Percentiles rank a stretch among this genome's conserved stretches.
These are phyloP conservation scores for Papilio helenus DNA, from an alignment of 1,140 invertebrate genomes.

Conservation along the genomic window DNA sequence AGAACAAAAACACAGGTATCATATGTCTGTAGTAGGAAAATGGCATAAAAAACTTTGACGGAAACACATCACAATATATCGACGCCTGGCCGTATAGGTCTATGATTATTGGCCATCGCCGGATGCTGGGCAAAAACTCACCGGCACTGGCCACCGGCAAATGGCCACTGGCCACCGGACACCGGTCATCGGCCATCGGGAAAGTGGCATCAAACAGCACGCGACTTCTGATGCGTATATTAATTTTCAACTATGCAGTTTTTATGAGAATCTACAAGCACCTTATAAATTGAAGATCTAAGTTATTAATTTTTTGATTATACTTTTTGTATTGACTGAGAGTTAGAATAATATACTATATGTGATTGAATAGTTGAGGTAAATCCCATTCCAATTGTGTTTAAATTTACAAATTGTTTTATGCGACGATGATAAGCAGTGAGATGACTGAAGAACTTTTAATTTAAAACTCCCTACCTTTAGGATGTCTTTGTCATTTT, in stretches of 20 bases:
- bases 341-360: background rate
- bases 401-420: background rate
- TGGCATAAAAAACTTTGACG: conserved; percentile 58
- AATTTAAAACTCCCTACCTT: too few relatives aligned
- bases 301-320: conserved; percentile 13
- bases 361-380: background rate
- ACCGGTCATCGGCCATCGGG: conserved; percentile 11
- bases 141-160: conserved; percentile 37
- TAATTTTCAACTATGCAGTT: conserved; percentile 34
- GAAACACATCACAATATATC: conserved; percentile 61
- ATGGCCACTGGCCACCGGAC: conserved; percentile 59
- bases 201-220: conserved; percentile 61
- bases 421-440: background rate
- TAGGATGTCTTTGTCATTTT: too few relatives aligned
- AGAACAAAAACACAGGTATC: conserved; percentile 58
- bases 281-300: conserved; percentile 20
- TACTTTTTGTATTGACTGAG: background rate
- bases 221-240: conserved; percentile 44
- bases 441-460: background rate
- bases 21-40: conserved; percentile 56
- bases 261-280: conserved; percentile 11
- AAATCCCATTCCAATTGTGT: background rate
- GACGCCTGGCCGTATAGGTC: conserved; percentile 54
- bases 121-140: conserved; percentile 72
- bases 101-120: conserved; percentile 68